These are phyloP conservation scores for Phyllostomus hastatus DNA, from an alignment of 2,113 vertebrate species.

Conservation along the genomic window DNA sequence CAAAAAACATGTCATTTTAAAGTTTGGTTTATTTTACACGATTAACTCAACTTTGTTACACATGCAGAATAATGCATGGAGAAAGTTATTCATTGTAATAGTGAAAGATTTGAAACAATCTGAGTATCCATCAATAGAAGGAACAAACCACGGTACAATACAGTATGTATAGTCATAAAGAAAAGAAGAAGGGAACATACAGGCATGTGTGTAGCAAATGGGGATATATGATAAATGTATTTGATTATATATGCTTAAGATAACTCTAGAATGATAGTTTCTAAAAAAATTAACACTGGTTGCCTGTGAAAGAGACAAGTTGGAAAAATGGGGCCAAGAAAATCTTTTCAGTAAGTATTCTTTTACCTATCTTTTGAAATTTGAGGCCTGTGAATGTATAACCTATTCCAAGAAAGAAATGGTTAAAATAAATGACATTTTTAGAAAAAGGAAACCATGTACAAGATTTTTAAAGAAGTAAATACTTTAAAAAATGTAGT, in stretches of 20 bases:
- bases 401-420: not conserved
- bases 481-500: not conserved
- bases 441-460: not conserved
- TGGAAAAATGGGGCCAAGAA: not conserved
- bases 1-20: not conserved
- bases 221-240: not conserved
- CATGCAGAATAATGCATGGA: not conserved
- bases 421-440: not conserved
- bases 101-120: not conserved
- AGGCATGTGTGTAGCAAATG: not conserved
- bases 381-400: not conserved
- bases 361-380: not conserved
- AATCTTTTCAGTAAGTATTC: not conserved
- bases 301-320: not conserved
- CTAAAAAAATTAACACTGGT: not conserved
- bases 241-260: not conserved
- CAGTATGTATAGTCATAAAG: not conserved
- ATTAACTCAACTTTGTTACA: not conserved
- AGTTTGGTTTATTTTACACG: not conserved
- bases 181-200: not conserved
- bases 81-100: not conserved
- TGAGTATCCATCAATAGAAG: not conserved
- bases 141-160: not conserved
- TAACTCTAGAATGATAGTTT: not conserved
- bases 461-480: not conserved